Evolutionary conservation across 2,888 invertebrate genomes (phyloP).

Genomic region (Harpalus rufipes): DNA sequence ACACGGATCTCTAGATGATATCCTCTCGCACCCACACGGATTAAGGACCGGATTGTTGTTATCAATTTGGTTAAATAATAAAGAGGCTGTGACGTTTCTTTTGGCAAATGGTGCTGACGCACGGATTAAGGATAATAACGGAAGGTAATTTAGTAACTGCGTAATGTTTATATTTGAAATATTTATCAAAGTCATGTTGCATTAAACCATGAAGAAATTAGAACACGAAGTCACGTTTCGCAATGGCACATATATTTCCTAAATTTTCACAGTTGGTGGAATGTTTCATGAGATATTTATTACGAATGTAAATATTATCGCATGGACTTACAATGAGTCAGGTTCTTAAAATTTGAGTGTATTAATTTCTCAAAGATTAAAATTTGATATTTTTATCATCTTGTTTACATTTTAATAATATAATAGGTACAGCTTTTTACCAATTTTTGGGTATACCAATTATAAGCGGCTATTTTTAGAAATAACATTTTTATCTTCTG

Average conservation of each 20-base stretch:
- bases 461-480: no score
- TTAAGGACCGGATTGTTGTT: constrained; percentile 80
- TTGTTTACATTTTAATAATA: no score
- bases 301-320: constrained; percentile 37
- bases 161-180: constrained; percentile 7
- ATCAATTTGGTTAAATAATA: constrained; percentile 82
- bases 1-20: constrained; percentile 77
- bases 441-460: no score
- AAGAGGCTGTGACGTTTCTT: constrained; percentile 79
- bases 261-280: constrained; percentile 31
- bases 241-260: constrained; percentile 75
- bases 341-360: background rate
- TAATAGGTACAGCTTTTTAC: no score
- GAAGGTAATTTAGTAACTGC: constrained; percentile 79
- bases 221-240: constrained; percentile 70
- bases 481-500: no score
- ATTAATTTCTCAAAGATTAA: no score
- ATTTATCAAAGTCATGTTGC: background rate
- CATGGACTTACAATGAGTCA: background rate
- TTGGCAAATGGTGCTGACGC: constrained; percentile 81
- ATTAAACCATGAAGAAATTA: constrained; percentile 27
- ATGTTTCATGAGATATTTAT: background rate
- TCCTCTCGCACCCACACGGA: constrained; percentile 76
- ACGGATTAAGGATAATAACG: constrained; percentile 83
- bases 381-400: no score